A percentile compares a stretch with the other conserved stretches of the same genome.
phyloP scores from a whole-genome alignment of 2,113 vertebrate genomes.

The Polyodon spathula region DNA sequence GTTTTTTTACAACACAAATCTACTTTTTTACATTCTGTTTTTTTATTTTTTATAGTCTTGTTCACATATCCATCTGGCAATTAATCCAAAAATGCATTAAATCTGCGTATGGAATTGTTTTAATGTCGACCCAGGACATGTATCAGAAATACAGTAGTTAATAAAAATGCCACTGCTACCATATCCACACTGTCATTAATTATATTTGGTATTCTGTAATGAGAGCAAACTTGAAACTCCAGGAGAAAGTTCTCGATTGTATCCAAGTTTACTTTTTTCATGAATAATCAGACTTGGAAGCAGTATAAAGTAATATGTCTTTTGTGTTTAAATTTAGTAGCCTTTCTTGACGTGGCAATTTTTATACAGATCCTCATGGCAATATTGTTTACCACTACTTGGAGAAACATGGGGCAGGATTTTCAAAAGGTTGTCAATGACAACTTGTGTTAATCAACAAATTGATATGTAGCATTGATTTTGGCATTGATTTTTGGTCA shows the following conservation, averaged over 20 bases:
- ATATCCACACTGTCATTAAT: constrained; percentile 15
- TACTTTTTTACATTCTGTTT: constrained; percentile 29
- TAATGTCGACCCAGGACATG: constrained; percentile 18
- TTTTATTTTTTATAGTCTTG: constrained; percentile 26
- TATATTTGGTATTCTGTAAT: constrained; percentile 10
- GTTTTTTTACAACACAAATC: constrained; percentile 32
- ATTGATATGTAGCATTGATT: no score
- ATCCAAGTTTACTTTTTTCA: neutral
- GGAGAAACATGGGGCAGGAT: no score
- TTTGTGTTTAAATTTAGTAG: neutral
- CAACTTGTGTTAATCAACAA: no score
- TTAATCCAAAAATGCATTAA: constrained; percentile 37
- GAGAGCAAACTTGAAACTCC: neutral
- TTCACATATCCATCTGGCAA: constrained; percentile 34
- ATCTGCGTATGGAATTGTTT: constrained; percentile 22
- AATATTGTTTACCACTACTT: no score
- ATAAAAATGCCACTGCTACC: constrained; percentile 28
- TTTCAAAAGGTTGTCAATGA: no score
- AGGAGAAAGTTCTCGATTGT: neutral
- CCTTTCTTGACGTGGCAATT: neutral
- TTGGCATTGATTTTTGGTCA: no score
- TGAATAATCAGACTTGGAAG: neutral
- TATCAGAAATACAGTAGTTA: constrained; percentile 15
- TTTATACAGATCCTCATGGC: neutral
- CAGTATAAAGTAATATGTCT: neutral